A percentile compares a stretch with the other conserved stretches of the same genome.
phyloP scores from a whole-genome alignment of 2,113 vertebrate genomes.

The Pipa parva region DNA sequence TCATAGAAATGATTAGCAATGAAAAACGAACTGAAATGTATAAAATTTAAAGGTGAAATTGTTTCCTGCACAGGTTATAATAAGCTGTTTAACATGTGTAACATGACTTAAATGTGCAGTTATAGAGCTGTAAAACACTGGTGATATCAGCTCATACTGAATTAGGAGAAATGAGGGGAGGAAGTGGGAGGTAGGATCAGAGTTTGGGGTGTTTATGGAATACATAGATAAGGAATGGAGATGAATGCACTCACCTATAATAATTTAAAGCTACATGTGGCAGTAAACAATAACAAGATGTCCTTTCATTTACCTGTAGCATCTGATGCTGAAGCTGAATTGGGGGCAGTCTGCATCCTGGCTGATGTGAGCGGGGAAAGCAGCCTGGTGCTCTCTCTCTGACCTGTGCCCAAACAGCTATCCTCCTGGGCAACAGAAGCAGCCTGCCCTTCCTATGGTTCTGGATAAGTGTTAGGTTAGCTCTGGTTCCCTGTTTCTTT shows the following conservation, averaged over 20 bases:
- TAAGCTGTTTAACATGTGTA: no score
- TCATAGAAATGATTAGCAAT: no score
- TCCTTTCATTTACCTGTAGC: conserved; percentile 16
- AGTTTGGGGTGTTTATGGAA: neutral
- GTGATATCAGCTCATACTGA: no score
- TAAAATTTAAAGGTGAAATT: no score
- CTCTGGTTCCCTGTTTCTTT: neutral
- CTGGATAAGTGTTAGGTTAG: neutral
- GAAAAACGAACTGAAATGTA: no score
- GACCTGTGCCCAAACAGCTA: neutral
- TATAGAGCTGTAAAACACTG: no score
- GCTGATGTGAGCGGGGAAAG: neutral
- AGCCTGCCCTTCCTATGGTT: neutral
- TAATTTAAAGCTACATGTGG: neutral
- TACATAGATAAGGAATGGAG: neutral
- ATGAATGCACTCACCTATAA: neutral
- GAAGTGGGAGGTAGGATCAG: neutral
- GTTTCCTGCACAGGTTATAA: no score
- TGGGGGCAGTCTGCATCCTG: conserved; percentile 26
- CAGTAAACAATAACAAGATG: neutral
- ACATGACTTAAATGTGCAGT: no score
- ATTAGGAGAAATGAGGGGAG: neutral
- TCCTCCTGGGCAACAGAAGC: neutral
- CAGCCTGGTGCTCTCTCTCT: neutral
- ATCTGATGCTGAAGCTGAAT: conserved; percentile 1